Conservation (phyloP, 2,888 invertebrate genomes). For the Leucophora obtusa region DNA sequence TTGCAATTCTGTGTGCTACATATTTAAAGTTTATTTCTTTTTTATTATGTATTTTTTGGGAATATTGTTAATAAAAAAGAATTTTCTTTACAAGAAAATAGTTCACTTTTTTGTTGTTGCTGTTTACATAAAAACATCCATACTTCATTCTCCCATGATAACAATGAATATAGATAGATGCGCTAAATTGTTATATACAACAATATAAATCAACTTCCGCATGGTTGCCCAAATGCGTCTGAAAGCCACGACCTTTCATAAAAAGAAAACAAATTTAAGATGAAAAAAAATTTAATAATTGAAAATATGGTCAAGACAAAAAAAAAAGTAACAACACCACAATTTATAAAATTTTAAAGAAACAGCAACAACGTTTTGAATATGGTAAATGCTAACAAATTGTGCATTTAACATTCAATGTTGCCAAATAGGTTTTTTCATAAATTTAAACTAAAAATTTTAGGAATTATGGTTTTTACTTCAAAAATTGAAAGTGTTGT, state of each 20-base stretch:
- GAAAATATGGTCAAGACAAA: slow-evolving; percentile 11
- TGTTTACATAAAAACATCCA: slow-evolving; percentile 5
- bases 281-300: background rate
- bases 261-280: slow-evolving; percentile 1
- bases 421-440: no score
- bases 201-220: slow-evolving; percentile 76
- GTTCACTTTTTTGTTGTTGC: slow-evolving; percentile 19
- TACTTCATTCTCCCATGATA: slow-evolving; percentile 37
- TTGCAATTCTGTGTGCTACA: background rate
- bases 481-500: no score
- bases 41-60: background rate
- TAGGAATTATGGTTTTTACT: no score
- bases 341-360: background rate
- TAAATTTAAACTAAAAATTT: no score
- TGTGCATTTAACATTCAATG: background rate
- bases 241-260: slow-evolving; percentile 41
- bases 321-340: background rate
- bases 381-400: slow-evolving; percentile 5
- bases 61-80: slow-evolving; percentile 48
- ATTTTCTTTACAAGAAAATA: slow-evolving; percentile 17
- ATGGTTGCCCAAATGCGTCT: slow-evolving; percentile 68
- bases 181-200: slow-evolving; percentile 39
- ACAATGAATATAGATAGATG: slow-evolving; percentile 26
- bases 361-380: slow-evolving; percentile 3
- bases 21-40: background rate